Evolutionary conservation across 2,888 invertebrate genomes (phyloP).

Genomic region (Galeopsomyia nigrocyanea): DNA sequence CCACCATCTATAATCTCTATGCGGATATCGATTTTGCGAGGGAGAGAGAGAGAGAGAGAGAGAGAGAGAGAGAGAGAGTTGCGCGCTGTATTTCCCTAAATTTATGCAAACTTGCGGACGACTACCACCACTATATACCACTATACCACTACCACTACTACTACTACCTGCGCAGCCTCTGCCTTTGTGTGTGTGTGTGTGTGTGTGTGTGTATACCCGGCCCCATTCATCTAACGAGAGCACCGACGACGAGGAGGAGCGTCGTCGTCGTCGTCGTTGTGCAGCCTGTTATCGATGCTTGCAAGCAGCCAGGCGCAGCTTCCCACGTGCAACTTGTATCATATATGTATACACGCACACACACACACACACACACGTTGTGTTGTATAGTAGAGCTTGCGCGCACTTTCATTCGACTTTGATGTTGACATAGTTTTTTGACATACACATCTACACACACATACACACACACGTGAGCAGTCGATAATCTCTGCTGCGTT

Average conservation of each 20-base stretch:
- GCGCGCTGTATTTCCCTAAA: constrained; percentile 65
- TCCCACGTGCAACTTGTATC: constrained; percentile 1
- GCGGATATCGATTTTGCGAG: constrained; percentile 68
- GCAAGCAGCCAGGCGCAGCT: constrained; percentile 4
- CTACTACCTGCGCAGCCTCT: not conserved
- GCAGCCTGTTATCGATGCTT: not conserved
- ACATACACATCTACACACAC: no score
- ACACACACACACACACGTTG: no score
- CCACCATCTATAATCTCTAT: constrained; percentile 70
- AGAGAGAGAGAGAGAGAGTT: not conserved
- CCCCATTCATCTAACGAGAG: constrained; percentile 66
- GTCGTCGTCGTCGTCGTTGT: not conserved
- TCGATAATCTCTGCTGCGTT: no score
- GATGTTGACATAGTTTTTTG: no score
- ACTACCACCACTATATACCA: constrained; percentile 37
- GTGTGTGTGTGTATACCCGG: constrained; percentile 45
- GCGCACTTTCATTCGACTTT: no score
- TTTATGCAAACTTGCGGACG: constrained; percentile 68
- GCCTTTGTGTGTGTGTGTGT: constrained; percentile 10
- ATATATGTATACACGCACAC: constrained; percentile 4
- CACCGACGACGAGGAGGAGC: constrained; percentile 49
- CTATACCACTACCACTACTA: constrained; percentile 27
- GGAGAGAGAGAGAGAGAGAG: constrained; percentile 1
- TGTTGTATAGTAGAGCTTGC: not conserved
- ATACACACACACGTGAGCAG: no score